A percentile compares a stretch with the other conserved stretches of the same genome.
These are phyloP conservation scores for Genyomyrus donnyi DNA, from an alignment of 2,113 vertebrate species.

Conservation along the genomic window DNA sequence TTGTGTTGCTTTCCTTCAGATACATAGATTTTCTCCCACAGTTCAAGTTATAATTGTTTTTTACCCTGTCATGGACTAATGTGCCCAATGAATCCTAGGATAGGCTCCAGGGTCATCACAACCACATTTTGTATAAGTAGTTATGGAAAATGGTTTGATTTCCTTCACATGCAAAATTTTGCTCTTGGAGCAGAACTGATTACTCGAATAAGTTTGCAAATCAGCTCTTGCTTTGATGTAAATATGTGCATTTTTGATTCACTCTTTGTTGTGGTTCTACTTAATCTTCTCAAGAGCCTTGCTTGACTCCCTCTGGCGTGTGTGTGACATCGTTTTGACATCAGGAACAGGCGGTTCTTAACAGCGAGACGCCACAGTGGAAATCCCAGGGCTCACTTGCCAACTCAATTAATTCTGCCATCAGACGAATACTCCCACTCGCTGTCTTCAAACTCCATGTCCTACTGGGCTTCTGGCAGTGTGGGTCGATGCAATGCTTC, in stretches of 20 bases:
- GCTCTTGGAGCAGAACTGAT: not conserved
- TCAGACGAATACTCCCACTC: not conserved
- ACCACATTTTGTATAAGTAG: not conserved
- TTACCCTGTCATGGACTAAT: not conserved
- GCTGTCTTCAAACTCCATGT: constrained; percentile 4
- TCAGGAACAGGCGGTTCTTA: constrained; percentile 10
- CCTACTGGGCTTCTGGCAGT: not conserved
- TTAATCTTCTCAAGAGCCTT: not conserved
- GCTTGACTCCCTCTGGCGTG: not conserved
- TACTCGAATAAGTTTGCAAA: not conserved
- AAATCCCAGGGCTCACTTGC: not conserved
- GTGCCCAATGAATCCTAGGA: not conserved
- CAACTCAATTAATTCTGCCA: not conserved
- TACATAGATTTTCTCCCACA: not conserved
- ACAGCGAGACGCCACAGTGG: not conserved
- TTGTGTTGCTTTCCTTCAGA: not conserved
- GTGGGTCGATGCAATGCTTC: constrained; percentile 46
- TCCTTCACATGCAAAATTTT: not conserved
- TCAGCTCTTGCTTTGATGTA: not conserved
- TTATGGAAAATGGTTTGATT: not conserved
- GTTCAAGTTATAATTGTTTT: not conserved
- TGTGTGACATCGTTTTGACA: not conserved
- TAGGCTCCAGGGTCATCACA: not conserved
- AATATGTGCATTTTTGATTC: not conserved
- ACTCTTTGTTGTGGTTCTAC: not conserved